Evolutionary conservation across 2,888 invertebrate species (phyloP).

Genomic region (Sinelater perroti): DNA sequence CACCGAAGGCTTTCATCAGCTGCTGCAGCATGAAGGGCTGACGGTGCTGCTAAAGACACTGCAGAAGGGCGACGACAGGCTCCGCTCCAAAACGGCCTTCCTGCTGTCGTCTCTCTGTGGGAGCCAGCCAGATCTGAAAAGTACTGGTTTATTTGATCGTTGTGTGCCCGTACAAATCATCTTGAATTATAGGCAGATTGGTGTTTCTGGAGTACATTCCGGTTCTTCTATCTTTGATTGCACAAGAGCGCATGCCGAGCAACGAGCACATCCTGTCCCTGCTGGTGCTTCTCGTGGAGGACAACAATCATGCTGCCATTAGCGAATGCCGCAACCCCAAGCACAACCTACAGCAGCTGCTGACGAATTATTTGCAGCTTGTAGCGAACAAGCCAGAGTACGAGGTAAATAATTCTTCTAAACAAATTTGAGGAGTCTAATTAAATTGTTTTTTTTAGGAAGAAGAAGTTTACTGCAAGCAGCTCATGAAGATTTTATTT

Average conservation of each 20-base stretch:
- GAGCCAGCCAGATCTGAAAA: constrained; percentile 65
- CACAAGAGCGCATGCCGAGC: constrained; percentile 49
- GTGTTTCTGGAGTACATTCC: constrained; percentile 52
- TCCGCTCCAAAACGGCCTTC: constrained; percentile 78
- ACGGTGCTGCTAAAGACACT: constrained; percentile 69
- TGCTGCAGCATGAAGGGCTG: constrained; percentile 73
- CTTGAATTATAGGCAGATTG: constrained; percentile 45
- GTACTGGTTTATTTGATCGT: constrained; percentile 54
- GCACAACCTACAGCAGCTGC: constrained; percentile 56
- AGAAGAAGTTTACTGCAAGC: constrained; percentile 43
- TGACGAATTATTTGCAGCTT: constrained; percentile 56
- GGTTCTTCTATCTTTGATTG: constrained; percentile 48
- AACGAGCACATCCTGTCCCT: constrained; percentile 65
- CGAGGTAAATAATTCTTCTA: constrained; percentile 44
- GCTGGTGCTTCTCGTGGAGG: constrained; percentile 60
- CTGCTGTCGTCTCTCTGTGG: constrained; percentile 70
- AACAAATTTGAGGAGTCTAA: background rate
- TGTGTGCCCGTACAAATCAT: constrained; percentile 13
- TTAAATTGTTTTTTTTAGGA: constrained; percentile 40
- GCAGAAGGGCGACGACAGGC: constrained; percentile 65
- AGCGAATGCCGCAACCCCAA: constrained; percentile 60
- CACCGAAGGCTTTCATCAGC: constrained; percentile 67
- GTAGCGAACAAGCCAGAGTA: constrained; percentile 61
- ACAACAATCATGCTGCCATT: constrained; percentile 58
- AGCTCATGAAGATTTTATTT: constrained; percentile 33